Evolutionary conservation across 30 jellyfish, hydroid and myxozoan species (phyloP).

Genomic region (Cassiopea xamachana): DNA sequence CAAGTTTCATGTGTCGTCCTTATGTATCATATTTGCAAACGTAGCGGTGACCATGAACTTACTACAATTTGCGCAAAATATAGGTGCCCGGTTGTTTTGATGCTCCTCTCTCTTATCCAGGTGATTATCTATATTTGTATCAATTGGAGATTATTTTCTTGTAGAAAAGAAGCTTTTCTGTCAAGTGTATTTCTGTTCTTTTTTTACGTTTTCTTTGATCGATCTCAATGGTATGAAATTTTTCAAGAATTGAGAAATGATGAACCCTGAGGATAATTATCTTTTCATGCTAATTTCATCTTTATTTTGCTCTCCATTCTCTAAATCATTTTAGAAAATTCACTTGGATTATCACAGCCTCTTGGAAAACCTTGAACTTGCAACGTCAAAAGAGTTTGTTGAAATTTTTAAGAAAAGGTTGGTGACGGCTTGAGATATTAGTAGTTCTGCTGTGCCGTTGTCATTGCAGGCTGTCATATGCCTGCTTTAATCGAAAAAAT

Average conservation of each 20-base stretch:
- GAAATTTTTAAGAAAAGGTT: conserved; percentile 12
- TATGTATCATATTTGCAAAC: conserved; percentile 34
- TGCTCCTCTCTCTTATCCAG: conserved; percentile 38
- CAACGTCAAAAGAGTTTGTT: conserved; percentile 4
- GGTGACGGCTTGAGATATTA: no score
- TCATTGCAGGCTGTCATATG: no score
- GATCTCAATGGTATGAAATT: no score
- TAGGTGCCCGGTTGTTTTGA: conserved; percentile 11
- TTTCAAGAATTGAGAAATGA: no score
- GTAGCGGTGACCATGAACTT: conserved; percentile 17
- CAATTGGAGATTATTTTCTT: background rate
- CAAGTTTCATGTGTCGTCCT: conserved; percentile 53
- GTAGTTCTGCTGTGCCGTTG: no score
- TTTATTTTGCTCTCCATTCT: no score
- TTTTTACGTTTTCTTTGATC: no score
- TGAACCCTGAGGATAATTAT: no score
- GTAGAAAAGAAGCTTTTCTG: background rate
- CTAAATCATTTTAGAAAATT: conserved; percentile 18
- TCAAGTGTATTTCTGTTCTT: no score
- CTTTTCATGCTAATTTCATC: no score
- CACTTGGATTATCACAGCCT: conserved; percentile 37
- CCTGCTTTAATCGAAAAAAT: no score
- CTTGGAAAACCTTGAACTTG: conserved; percentile 15
- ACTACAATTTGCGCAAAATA: background rate
- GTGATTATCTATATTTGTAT: background rate